These are phyloP conservation scores for Bolborhynchus lineola DNA, from an alignment of 2,113 vertebrate genomes.

Conservation along the genomic window DNA sequence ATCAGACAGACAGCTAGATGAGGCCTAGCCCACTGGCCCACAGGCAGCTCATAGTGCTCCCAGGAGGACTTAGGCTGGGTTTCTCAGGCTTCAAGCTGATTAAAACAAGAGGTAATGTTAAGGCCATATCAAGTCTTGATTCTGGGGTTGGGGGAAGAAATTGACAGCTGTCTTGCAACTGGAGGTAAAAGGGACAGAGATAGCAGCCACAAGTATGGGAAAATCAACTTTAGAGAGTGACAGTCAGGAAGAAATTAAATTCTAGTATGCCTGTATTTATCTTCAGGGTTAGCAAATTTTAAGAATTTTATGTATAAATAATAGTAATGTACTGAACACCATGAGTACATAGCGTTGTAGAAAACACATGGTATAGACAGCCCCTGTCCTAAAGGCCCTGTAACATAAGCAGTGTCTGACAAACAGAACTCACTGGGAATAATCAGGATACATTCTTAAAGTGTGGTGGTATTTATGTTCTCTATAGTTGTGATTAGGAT, in stretches of 20 bases:
- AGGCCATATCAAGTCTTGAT: constrained; percentile 71
- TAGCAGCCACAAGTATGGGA: constrained; percentile 41
- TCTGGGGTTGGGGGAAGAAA: constrained; percentile 60
- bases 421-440: not conserved
- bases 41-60: constrained; percentile 64
- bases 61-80: constrained; percentile 62
- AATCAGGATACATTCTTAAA: not conserved
- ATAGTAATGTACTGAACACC: not conserved
- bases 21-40: constrained; percentile 62
- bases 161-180: constrained; percentile 77
- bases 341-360: not conserved
- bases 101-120: constrained; percentile 72
- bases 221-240: not conserved
- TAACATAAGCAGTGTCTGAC: not conserved
- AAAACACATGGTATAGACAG: not conserved
- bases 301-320: not conserved
- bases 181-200: constrained; percentile 55
- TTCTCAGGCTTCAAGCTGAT: constrained; percentile 77
- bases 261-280: not conserved
- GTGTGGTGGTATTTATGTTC: not conserved
- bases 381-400: not conserved
- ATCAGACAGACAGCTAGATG: constrained; percentile 72
- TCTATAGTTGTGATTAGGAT: not conserved
- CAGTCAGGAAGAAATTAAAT: not conserved
- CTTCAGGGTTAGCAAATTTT: not conserved